Evolutionary conservation across 2,888 invertebrate genomes (phyloP).

Genomic region (Dicycla oo): DNA sequence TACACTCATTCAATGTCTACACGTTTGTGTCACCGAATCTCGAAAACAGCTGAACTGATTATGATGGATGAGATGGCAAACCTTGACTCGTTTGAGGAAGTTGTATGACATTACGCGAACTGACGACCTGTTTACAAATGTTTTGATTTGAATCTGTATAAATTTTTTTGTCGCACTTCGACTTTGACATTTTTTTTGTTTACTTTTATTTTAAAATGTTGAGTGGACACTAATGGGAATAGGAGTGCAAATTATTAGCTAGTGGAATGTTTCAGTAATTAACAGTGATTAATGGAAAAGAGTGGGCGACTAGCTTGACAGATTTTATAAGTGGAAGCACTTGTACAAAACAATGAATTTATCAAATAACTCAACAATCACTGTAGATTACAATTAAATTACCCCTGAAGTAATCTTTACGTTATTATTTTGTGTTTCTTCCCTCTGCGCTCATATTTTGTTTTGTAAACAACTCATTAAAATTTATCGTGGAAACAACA

Average conservation of each 20-base stretch:
- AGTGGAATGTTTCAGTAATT: slow-evolving; percentile 20
- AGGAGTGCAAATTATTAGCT: background rate
- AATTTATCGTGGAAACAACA: background rate
- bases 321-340: slow-evolving; percentile 5
- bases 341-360: background rate
- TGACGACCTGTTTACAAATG: background rate
- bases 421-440: background rate
- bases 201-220: background rate
- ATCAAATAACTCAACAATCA: background rate
- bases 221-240: background rate
- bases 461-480: slow-evolving; percentile 39
- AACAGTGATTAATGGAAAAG: slow-evolving; percentile 20
- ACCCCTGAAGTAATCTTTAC: background rate
- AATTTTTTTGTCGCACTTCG: too few species aligned
- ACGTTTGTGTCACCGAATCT: slow-evolving; percentile 17
- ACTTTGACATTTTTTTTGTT: background rate
- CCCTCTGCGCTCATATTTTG: slow-evolving; percentile 13
- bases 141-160: slow-evolving; percentile 5
- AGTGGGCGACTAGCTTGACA: background rate
- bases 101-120: slow-evolving; percentile 9
- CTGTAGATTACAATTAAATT: background rate
- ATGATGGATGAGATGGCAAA: slow-evolving; percentile 39
- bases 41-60: slow-evolving; percentile 41
- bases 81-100: slow-evolving; percentile 47
- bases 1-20: slow-evolving; percentile 16